These are phyloP conservation scores for Harpagoxenus sublaevis DNA, from an alignment of 2,888 invertebrate species.

Conservation along the genomic window DNA sequence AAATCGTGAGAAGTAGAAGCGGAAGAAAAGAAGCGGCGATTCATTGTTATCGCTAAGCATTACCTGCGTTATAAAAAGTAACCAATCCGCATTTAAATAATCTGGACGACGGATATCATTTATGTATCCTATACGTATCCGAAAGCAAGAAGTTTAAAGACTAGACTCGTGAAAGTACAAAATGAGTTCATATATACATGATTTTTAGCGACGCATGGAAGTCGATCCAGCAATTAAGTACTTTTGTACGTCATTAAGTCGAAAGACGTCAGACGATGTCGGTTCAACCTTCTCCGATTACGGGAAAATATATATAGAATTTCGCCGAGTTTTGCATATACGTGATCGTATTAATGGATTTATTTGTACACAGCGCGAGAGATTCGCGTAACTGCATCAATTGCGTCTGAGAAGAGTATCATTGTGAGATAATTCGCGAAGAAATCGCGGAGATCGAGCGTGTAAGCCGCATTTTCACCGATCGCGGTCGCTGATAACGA, in stretches of 20 bases:
- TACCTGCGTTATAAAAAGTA: not conserved
- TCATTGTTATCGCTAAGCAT: not conserved
- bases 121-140: not conserved
- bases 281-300: not conserved
- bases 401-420: not conserved
- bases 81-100: not conserved
- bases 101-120: not conserved
- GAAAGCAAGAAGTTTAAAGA: not conserved
- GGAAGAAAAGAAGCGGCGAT: not conserved
- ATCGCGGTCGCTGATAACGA: slow-evolving; percentile 28
- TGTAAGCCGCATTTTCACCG: not conserved
- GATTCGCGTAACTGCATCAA: slow-evolving; percentile 2
- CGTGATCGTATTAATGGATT: not conserved
- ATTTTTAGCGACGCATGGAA: not conserved
- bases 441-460: not conserved
- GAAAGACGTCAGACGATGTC: slow-evolving; percentile 12
- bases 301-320: not conserved
- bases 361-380: not conserved
- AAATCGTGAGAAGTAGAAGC: not conserved
- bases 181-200: not conserved
- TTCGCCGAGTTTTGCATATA: not conserved
- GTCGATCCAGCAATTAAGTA: slow-evolving; percentile 1
- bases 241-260: slow-evolving; percentile 2
- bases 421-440: not conserved
- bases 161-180: not conserved